Conservation (phyloP, 1,140 invertebrate species). For the Melitaea cinxia region DNA sequence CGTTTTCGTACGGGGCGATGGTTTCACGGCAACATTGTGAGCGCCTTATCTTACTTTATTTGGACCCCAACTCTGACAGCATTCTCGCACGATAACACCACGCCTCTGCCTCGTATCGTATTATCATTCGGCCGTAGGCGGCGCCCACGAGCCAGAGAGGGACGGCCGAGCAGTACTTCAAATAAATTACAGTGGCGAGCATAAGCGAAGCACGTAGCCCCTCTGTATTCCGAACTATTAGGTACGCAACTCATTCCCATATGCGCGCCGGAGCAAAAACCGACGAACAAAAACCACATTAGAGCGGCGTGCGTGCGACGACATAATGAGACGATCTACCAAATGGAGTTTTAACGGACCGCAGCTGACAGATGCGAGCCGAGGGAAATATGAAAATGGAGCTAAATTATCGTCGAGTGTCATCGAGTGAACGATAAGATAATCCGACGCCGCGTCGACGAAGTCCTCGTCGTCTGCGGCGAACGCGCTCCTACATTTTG, state of each 20-base stretch:
- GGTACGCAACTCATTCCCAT: conserved; percentile 46
- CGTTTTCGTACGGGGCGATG: background rate
- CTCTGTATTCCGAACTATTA: conserved; percentile 45
- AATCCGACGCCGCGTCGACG: conserved; percentile 23
- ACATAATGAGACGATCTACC: conserved; percentile 15
- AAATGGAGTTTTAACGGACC: conserved; percentile 44
- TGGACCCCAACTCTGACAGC: conserved; percentile 44
- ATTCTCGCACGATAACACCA: conserved; percentile 51
- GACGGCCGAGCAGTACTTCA: conserved; percentile 32
- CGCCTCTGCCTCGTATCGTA: conserved; percentile 26
- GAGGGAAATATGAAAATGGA: conserved; percentile 46
- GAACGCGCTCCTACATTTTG: conserved; percentile 7
- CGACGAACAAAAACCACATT: conserved; percentile 46
- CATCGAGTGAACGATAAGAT: conserved; percentile 28
- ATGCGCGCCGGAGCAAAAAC: conserved; percentile 41
- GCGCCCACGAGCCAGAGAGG: conserved; percentile 29
- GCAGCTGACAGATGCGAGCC: conserved; percentile 44
- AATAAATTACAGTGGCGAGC: conserved; percentile 39
- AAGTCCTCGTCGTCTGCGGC: conserved; percentile 5
- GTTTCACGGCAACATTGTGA: conserved; percentile 17
- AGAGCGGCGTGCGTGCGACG: conserved; percentile 37
- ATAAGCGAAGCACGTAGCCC: conserved; percentile 40
- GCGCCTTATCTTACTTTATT: conserved; percentile 48
- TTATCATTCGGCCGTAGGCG: conserved; percentile 32
- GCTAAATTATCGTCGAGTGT: conserved; percentile 1